A percentile compares a stretch with the other conserved stretches of the same genome.
phyloP scores from a whole-genome alignment of 2,113 vertebrate genomes.

The Lathamus discolor region DNA sequence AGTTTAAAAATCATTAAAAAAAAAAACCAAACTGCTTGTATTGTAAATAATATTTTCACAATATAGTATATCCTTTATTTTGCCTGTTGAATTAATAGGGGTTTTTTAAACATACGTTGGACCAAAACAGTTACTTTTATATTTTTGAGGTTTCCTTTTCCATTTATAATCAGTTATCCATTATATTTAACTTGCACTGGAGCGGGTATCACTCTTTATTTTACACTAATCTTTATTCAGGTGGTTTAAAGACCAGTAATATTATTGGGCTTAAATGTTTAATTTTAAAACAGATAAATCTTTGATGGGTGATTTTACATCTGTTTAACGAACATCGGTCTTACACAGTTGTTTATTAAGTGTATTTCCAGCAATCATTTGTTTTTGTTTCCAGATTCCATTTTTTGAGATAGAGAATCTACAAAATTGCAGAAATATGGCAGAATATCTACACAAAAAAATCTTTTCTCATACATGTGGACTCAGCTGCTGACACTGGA shows the following conservation, averaged over 20 bases:
- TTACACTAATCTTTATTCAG: neutral
- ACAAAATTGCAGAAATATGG: constrained; percentile 53
- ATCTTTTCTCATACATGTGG: constrained; percentile 81
- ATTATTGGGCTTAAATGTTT: neutral
- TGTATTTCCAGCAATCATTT: neutral
- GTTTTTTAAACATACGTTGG: neutral
- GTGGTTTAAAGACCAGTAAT: neutral
- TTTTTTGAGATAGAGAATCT: constrained; percentile 84
- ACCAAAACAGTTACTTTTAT: neutral
- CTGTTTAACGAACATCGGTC: neutral
- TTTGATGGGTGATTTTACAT: neutral
- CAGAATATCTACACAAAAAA: constrained; percentile 88
- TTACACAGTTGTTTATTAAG: neutral
- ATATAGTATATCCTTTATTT: neutral
- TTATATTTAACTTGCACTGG: neutral
- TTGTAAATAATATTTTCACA: neutral
- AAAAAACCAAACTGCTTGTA: neutral
- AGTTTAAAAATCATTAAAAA: neutral
- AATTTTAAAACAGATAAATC: neutral
- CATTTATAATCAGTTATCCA: neutral
- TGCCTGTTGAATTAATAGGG: neutral
- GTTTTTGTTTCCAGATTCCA: constrained; percentile 79
- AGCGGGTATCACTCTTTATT: neutral
- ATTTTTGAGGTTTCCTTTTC: neutral
- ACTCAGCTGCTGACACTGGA: constrained; percentile 71